Conservation (phyloP, 2,113 vertebrate species). For the Siniperca chuatsi region DNA sequence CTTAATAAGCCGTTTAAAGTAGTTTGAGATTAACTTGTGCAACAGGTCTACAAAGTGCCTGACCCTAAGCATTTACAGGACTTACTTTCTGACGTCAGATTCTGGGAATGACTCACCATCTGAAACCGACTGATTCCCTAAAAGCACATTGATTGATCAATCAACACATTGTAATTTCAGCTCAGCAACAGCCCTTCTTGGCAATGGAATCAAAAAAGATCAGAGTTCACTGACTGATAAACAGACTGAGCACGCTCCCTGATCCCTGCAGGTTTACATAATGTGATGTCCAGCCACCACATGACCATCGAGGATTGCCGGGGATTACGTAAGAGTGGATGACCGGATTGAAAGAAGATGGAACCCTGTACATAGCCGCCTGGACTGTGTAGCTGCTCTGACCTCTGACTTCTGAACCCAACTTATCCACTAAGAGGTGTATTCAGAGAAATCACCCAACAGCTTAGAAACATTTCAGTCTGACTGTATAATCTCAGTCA, state of each 20-base stretch:
- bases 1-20: not conserved
- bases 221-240: not conserved
- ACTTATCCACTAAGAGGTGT: not conserved
- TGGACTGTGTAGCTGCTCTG: slow-evolving; percentile 11
- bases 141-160: not conserved
- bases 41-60: not conserved
- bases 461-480: not conserved
- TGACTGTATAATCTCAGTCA: slow-evolving; percentile 26
- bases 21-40: not conserved
- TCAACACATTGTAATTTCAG: not conserved
- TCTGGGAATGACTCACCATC: not conserved
- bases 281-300: slow-evolving; percentile 50
- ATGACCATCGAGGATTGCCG: slow-evolving; percentile 33
- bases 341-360: not conserved
- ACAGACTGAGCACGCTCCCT: not conserved
- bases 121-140: not conserved
- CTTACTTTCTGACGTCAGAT: slow-evolving; percentile 11
- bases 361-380: not conserved
- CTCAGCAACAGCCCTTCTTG: not conserved
- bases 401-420: slow-evolving; percentile 1
- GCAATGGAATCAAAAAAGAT: not conserved
- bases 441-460: slow-evolving; percentile 1
- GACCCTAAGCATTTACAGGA: not conserved
- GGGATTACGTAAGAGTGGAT: slow-evolving; percentile 31
- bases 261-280: slow-evolving; percentile 50